phyloP scores from a whole-genome alignment of 2,888 invertebrate genomes.

The Tribolium freemani region DNA sequence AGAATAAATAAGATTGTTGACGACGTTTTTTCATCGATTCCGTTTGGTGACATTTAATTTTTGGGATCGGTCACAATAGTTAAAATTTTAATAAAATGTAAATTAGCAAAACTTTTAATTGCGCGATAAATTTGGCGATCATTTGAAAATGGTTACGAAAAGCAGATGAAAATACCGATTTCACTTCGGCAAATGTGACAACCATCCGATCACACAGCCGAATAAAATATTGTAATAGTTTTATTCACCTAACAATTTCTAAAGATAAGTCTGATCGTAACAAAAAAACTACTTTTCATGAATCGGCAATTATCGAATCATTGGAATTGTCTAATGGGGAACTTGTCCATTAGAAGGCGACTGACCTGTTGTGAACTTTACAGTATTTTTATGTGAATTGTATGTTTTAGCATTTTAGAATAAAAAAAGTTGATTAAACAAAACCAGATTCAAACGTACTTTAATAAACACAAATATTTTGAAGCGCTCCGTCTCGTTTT shows the following conservation, averaged over 20 bases:
- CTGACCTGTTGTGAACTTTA: constrained; percentile 54
- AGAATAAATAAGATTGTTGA: too few species aligned
- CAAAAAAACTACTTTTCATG: constrained; percentile 43
- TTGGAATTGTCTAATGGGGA: constrained; percentile 49
- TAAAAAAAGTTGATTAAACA: constrained; percentile 45
- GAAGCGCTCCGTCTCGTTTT: constrained; percentile 20
- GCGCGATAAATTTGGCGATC: neutral
- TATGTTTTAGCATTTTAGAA: constrained; percentile 50
- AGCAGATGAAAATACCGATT: constrained; percentile 4
- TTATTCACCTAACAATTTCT: constrained; percentile 37
- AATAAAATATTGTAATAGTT: constrained; percentile 38
- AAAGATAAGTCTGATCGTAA: constrained; percentile 33
- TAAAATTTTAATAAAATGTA: constrained; percentile 21
- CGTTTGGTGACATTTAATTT: constrained; percentile 14
- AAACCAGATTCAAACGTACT: constrained; percentile 36
- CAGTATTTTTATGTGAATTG: constrained; percentile 53
- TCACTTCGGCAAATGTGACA: constrained; percentile 7
- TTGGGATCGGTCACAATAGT: neutral
- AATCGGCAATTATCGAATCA: constrained; percentile 44
- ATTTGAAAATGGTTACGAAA: neutral
- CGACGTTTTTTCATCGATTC: constrained; percentile 1
- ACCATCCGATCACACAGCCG: constrained; percentile 5
- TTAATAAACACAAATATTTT: constrained; percentile 37
- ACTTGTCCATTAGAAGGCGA: constrained; percentile 52
- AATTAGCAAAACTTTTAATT: constrained; percentile 32